These are phyloP conservation scores for Phymastichus coffea DNA, from an alignment of 1,140 invertebrate species.

Conservation along the genomic window DNA sequence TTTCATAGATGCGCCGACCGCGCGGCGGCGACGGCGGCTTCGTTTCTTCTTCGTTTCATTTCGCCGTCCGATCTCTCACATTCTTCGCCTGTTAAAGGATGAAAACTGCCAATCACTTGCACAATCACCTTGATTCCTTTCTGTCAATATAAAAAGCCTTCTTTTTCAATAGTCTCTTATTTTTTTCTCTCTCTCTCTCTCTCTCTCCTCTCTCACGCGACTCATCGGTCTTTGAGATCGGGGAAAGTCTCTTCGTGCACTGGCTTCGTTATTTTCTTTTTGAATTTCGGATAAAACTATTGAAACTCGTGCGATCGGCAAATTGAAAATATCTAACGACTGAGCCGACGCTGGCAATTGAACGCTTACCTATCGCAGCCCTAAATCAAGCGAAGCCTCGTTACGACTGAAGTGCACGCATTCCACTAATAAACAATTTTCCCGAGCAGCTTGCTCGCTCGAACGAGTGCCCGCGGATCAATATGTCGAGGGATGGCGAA, in stretches of 20 bases:
- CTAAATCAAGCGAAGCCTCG: too few relatives aligned
- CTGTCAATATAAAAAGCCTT: neutral
- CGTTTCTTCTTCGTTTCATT: constrained; percentile 14
- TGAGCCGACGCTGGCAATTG: too few relatives aligned
- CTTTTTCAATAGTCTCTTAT: neutral
- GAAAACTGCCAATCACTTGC: constrained; percentile 24
- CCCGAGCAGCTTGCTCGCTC: constrained; percentile 6
- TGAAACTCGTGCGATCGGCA: too few relatives aligned
- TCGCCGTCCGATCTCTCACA: neutral
- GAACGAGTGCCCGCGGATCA: constrained; percentile 44
- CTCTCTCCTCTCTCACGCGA: neutral
- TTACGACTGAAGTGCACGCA: too few relatives aligned
- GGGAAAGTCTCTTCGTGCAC: too few relatives aligned
- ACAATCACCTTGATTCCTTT: constrained; percentile 7
- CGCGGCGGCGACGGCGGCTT: neutral
- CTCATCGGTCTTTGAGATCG: too few relatives aligned
- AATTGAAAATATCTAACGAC: too few relatives aligned
- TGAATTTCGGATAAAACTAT: too few relatives aligned
- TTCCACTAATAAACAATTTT: constrained; percentile 40
- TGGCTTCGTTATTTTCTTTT: too few relatives aligned
- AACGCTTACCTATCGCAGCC: too few relatives aligned
- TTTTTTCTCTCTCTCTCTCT: neutral
- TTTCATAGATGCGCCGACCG: constrained; percentile 3
- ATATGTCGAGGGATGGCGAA: constrained; percentile 52
- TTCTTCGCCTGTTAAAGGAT: neutral